Conservation (phyloP, 2,113 vertebrate genomes). For the Chiloscyllium plagiosum region DNA sequence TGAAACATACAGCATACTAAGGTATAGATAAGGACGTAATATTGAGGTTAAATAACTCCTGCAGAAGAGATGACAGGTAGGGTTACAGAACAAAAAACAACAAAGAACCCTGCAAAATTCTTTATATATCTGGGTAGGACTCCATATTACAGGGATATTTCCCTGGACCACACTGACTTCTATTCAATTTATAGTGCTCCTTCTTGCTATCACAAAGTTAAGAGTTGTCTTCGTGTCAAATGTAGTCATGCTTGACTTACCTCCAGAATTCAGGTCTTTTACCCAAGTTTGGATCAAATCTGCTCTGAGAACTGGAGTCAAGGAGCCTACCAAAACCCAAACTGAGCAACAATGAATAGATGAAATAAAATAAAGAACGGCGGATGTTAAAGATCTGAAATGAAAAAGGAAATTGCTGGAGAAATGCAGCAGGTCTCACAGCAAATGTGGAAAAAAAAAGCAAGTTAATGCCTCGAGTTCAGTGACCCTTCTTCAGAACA, state of each 20-base stretch:
- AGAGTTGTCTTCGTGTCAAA: too few relatives aligned
- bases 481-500: neutral
- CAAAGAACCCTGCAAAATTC: neutral
- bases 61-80: neutral
- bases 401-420: too few relatives aligned
- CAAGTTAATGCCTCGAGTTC: too few relatives aligned
- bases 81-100: neutral
- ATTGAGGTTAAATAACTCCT: neutral
- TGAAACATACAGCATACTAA: neutral
- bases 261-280: neutral
- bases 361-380: too few relatives aligned
- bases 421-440: too few relatives aligned
- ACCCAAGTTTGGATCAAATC: neutral
- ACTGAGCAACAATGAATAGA: neutral
- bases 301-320: neutral
- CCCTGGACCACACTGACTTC: too few relatives aligned
- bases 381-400: too few relatives aligned
- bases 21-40: neutral
- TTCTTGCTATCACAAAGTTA: too few relatives aligned
- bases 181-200: too few relatives aligned
- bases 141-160: too few relatives aligned
- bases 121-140: neutral
- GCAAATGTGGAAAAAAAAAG: too few relatives aligned
- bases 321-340: neutral
- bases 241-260: too few relatives aligned